phyloP scores from a whole-genome alignment of 2,888 invertebrate genomes.

The Tetheella fluctuosa region DNA sequence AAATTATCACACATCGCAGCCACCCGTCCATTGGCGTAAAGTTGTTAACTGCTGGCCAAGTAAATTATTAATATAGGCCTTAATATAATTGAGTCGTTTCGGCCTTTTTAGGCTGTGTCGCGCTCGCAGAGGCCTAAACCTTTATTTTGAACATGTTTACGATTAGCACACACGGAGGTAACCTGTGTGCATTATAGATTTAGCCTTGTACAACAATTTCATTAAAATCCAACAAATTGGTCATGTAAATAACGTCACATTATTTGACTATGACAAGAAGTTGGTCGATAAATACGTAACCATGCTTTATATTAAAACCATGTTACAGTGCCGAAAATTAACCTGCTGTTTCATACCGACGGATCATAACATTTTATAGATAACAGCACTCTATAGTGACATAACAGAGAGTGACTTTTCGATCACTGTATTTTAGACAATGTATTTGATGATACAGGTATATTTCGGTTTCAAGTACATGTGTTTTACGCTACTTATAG shows the following conservation, averaged over 20 bases:
- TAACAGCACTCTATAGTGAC: no score
- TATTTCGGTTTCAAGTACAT: no score
- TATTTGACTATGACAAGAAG: not conserved
- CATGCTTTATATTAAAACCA: not conserved
- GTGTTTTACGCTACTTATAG: no score
- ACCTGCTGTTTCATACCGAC: no score
- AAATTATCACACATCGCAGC: not conserved
- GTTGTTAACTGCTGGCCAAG: conserved; percentile 26
- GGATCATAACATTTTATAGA: no score
- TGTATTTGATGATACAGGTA: no score
- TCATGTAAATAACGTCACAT: not conserved
- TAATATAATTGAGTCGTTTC: conserved; percentile 33
- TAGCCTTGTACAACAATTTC: no score
- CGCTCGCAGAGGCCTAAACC: not conserved
- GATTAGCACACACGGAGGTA: not conserved
- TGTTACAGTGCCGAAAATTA: no score
- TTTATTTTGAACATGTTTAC: not conserved
- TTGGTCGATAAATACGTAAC: not conserved
- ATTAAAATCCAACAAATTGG: no score
- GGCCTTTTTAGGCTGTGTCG: no score
- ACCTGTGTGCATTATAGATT: not conserved
- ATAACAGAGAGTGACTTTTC: no score
- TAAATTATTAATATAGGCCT: conserved; percentile 32
- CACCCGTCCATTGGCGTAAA: not conserved
- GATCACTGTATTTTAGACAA: no score